Evolutionary conservation across 2,888 invertebrate genomes (phyloP), one percentile per base, ranked within the genome.

Genomic region (Ophion slaviceki): DNA sequence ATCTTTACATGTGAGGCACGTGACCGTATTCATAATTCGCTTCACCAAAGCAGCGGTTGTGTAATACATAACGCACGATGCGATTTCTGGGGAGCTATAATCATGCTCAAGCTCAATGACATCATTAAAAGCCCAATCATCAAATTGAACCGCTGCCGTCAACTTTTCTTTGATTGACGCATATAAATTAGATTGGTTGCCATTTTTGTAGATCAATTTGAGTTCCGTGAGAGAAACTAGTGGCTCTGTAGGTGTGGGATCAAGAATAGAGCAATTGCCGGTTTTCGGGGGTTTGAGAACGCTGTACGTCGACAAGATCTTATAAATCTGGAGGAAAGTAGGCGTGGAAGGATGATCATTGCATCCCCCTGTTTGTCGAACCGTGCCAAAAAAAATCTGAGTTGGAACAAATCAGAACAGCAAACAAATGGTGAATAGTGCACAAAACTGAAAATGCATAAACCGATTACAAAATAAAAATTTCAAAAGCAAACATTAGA

Each of bases 261-360:
- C 32, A 57, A 28, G 24, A 20, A 86, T 67, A 7, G 85, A 81
- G 61, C 82, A 87, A 81, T 84, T 85, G n/a, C 79, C 87, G 24
- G 68, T 74, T 77, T 80, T 67, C 61, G 82, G 84, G 7, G 85
- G 79, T 66, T 80, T 81, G 5, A 86, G 64, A 20, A 84, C 57
- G 72, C 76, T 81, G 66, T 62, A 87, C 70, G 75, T 79, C 24
- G 84, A 86, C 17, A 84, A 61, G 20, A 87, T 86, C 75, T 86
- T 84, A 67, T 81, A 71, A 71, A 71, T 71, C 53, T 53, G 17
- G 53, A 64, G 53, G 32, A 57, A 64, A 57, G 64, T 64, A 57
- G 76, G 66, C 32, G 76, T 76, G 76, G 64, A 66, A 66, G 76
- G 76, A 28, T 76, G 76, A 17, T 76, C 64, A 66, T 66, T 66